A percentile compares a stretch with the other conserved stretches of the same genome.
phyloP scores from a whole-genome alignment of 1,140 invertebrate genomes.

The Vanessa tameamea region DNA sequence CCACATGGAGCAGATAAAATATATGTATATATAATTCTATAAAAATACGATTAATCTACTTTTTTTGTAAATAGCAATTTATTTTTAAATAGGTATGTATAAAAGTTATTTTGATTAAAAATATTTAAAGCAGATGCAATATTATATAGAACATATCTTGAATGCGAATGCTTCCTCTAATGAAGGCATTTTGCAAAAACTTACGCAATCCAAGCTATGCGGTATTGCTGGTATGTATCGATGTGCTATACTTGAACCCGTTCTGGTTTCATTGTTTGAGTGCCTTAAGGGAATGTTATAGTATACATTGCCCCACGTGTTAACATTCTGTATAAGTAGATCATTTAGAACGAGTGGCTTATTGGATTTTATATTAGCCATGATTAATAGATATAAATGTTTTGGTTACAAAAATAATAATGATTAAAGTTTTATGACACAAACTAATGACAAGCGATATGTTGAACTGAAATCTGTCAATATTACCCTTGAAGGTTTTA shows the following conservation, averaged over 20 bases:
- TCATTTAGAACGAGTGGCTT: slow-evolving; percentile 60
- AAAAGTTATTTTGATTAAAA: too few species aligned
- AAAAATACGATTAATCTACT: too few species aligned
- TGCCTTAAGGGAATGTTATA: slow-evolving; percentile 73
- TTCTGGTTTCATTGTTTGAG: slow-evolving; percentile 69
- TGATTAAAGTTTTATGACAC: slow-evolving; percentile 8
- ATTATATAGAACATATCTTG: too few species aligned
- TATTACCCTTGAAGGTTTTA: neutral
- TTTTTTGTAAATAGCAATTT: too few species aligned
- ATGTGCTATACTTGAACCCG: slow-evolving; percentile 58
- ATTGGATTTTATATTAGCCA: slow-evolving; percentile 43
- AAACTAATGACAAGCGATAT: neutral
- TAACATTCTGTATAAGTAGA: slow-evolving; percentile 68
- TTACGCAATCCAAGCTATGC: slow-evolving; percentile 68
- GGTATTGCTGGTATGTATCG: slow-evolving; percentile 71
- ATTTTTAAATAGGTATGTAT: too few species aligned
- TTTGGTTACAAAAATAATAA: slow-evolving; percentile 17
- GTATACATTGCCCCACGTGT: slow-evolving; percentile 75
- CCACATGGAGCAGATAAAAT: too few species aligned
- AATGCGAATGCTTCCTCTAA: too few species aligned
- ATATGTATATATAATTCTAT: too few species aligned
- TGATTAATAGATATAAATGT: slow-evolving; percentile 17
- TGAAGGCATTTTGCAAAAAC: slow-evolving; percentile 22
- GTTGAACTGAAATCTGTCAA: neutral
- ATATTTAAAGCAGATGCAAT: too few species aligned